Percentiles rank a stretch among this genome's conserved stretches.
Evolutionary conservation across 2,888 invertebrate species (phyloP).

Genomic region (Nephrotoma appendiculata): DNA sequence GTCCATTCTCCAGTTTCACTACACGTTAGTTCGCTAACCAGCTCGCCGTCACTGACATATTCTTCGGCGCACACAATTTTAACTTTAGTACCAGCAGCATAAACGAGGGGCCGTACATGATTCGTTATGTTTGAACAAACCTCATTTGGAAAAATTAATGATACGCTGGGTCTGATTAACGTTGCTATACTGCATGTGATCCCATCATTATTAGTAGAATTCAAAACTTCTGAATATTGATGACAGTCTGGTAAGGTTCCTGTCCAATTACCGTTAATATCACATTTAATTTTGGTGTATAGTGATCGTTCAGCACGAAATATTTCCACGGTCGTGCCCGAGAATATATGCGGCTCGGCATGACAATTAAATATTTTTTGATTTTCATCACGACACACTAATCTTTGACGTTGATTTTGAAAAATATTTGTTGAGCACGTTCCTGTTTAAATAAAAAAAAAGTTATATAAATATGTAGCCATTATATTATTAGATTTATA

Average conservation of each 20-base stretch:
- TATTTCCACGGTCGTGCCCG: background rate
- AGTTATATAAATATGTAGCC: background rate
- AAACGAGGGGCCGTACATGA: background rate
- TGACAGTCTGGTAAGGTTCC: background rate
- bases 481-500: background rate
- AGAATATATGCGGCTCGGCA: background rate
- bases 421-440: background rate
- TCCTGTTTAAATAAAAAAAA: background rate
- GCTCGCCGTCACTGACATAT: background rate
- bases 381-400: background rate
- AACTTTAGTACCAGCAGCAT: background rate
- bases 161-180: background rate
- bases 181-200: background rate
- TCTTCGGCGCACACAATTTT: background rate
- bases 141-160: background rate
- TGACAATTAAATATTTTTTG: background rate
- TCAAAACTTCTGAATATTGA: background rate
- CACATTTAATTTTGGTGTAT: background rate
- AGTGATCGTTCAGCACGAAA: background rate
- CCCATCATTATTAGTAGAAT: background rate
- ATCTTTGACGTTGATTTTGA: background rate
- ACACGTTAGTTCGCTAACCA: background rate
- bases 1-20: background rate
- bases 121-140: background rate
- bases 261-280: background rate